Base-by-base conservation (phyloP, 2,888 invertebrate species). In the Lucinisca nassula region DNA sequence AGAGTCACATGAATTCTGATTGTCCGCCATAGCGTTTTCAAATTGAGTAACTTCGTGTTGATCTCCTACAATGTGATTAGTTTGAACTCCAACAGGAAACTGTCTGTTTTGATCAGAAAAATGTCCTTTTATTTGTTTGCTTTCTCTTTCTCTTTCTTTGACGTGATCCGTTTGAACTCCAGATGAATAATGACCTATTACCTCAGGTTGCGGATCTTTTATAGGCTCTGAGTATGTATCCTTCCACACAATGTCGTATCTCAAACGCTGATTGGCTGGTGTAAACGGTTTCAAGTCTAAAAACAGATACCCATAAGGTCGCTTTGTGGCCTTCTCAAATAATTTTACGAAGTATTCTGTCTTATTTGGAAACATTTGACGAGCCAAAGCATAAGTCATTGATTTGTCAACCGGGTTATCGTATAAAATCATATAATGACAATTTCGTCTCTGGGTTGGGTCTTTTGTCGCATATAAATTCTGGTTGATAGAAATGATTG, bases 401-500 rank as follows among this genome's bases (percentile, higher is more conserved):
- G 38, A 61, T 32, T 75, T 73, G 74, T 81, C 81, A 38, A 83
- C 74, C 30, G 73, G 83, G 51, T 83, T 83, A 24, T 83, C 72
- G 73, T 73, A 83, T 30, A 83, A 27, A 2, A 83, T 45, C 27
- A 83, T 30, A 79, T 83, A 83, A 21, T 83, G 78, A 73, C 83
- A 77, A 32, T 77, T 79, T 37, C 73, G 30, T 27, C 55, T 78
- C 55, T 83, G 79, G 12, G 74, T 79, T 24, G 78, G 72, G 37
- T 79, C 79, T 58, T 83, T 83, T 58, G 17, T 73, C 32, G 35
- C 49, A 75, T 75, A 81, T 58, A 81, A 27, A 38, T 38, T 74
- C 58, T 81, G 81, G 45, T 70, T 32, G 32, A 70, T 38, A 21
- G 49, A 40, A 24, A 70, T 49, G 51, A 81, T 49, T 12, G 40